Evolutionary conservation across 1,140 invertebrate species (phyloP), one percentile per base, ranked within the genome.

Genomic region (Solenopsis invicta): DNA sequence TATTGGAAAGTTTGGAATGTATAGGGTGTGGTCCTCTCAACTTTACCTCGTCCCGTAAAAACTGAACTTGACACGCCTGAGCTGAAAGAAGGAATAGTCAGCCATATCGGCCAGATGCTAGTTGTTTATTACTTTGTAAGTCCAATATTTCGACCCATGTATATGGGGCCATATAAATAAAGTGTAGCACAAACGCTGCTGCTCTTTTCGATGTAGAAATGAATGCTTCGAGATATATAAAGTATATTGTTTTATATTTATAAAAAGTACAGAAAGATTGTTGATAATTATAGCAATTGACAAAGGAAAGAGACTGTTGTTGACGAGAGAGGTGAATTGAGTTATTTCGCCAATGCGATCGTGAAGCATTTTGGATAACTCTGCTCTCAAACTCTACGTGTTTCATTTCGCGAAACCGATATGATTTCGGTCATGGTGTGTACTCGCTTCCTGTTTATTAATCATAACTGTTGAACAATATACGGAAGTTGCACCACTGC

Each of bases 391-490:
- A 56, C n/a, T 76, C n/a, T 76, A 59, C 52, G 16, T 41, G 16
- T 13, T 62, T 34, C 13, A 6, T 76, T 61, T 76, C 37, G 13
- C 2, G 10, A 80, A 67, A 54, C 16, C 5, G 9, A 56, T n/a
- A n/a, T 45, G 8, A 69, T 69, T 81, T 78, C 61, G 24, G 12
- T 18, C 66, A 69, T 18, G 61, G 5, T 37, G n/a, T 8, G 56
- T 16, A 52, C 12, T 64, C 34, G n/a, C 48, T 24, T 21, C n/a
- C 34, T 62, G 56, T 77, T 77, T 69, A 81, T 81, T 81, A 69
- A 81, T 81, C 48, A 71, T 21, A 81, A 81, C 48, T 56, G 34
- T 41, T 54, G 34, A 81, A 81, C 48, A 56, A 69, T 69, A 69
- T 69, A 71, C 64, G 9, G 13, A 81, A 81, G 64, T 81, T 69